phyloP scores from a whole-genome alignment of 1,140 invertebrate species.

The Ditylenchus dipsaci region DNA sequence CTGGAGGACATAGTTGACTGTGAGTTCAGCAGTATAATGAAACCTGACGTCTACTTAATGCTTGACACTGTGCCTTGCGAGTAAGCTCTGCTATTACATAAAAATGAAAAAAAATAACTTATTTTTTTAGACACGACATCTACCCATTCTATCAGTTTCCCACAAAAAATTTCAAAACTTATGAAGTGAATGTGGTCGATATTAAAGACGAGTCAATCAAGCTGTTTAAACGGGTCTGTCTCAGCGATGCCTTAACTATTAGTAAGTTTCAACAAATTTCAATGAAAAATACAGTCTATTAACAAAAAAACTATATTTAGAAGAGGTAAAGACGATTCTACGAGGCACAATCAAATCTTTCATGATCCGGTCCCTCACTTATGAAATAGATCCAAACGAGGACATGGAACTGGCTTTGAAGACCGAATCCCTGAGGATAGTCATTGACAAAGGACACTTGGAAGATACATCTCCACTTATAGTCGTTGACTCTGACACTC shows the following conservation, averaged over 20 bases:
- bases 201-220: neutral
- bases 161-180: neutral
- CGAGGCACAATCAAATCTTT: too few relatives aligned
- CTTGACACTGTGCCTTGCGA: slow-evolving; percentile 9
- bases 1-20: neutral
- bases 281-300: too few relatives aligned
- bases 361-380: too few relatives aligned
- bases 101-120: slow-evolving; percentile 12
- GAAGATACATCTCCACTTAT: neutral
- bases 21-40: neutral
- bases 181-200: slow-evolving; percentile 6
- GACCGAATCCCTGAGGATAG: neutral
- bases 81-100: too few relatives aligned
- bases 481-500: neutral
- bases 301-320: too few relatives aligned
- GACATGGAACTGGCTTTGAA: neutral
- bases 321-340: too few relatives aligned
- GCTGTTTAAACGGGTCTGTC: neutral
- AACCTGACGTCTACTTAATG: slow-evolving; percentile 14
- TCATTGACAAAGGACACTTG: neutral
- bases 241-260: neutral
- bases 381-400: too few relatives aligned
- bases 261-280: too few relatives aligned
- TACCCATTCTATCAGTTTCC: slow-evolving; percentile 1
- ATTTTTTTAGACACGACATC: neutral